These are phyloP conservation scores for Chloroclysta siterata DNA, from an alignment of 2,888 invertebrate species.

Conservation along the genomic window DNA sequence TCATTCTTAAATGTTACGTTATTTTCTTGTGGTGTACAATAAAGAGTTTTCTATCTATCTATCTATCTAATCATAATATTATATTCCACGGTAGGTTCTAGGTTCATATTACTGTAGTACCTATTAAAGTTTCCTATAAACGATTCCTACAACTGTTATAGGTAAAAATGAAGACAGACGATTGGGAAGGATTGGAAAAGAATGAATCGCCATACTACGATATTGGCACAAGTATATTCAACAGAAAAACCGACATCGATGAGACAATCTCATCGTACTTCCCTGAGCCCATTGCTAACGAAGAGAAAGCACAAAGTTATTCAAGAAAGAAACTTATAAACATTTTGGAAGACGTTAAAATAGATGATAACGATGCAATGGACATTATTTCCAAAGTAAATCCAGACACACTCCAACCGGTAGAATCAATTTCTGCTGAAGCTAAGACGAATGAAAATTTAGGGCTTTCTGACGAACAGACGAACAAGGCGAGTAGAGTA, in stretches of 20 bases:
- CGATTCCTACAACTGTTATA: conserved; percentile 43
- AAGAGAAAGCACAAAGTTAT: conserved; percentile 50
- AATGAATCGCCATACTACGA: conserved; percentile 32
- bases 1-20: too few species aligned
- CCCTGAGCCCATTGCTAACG: conserved; percentile 39
- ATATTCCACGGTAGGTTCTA: too few species aligned
- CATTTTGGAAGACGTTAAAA: conserved; percentile 67
- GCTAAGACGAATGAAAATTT: conserved; percentile 1
- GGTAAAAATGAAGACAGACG: conserved; percentile 56
- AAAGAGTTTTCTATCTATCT: too few species aligned
- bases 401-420: conserved; percentile 53
- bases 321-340: conserved; percentile 70
- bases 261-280: conserved; percentile 54
- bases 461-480: background rate
- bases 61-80: too few species aligned
- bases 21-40: too few species aligned
- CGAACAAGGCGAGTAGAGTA: conserved; percentile 17
- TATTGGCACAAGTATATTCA: conserved; percentile 38
- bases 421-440: conserved; percentile 53
- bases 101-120: too few species aligned
- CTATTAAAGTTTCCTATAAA: too few species aligned
- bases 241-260: conserved; percentile 35
- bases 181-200: conserved; percentile 40
- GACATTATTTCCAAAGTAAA: conserved; percentile 63
- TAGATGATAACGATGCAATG: conserved; percentile 58